These are phyloP conservation scores for Solea solea DNA, from an alignment of 2,113 vertebrate genomes.

Conservation along the genomic window DNA sequence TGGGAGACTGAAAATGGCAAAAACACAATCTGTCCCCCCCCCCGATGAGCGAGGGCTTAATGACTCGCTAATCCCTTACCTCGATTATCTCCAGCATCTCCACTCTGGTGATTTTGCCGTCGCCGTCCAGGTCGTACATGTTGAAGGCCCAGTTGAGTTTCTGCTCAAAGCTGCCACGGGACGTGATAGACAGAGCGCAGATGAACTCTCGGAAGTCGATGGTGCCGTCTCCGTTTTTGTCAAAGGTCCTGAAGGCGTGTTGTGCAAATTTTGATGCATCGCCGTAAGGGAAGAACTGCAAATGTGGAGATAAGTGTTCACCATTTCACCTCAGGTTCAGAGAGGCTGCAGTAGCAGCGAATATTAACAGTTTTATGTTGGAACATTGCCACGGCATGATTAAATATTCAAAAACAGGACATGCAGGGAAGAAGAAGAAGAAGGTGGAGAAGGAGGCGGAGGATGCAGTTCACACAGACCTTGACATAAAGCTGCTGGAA, in stretches of 20 bases:
- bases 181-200: slow-evolving; percentile 98
- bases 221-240: slow-evolving; percentile 97
- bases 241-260: slow-evolving; percentile 98
- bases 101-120: slow-evolving; percentile 98
- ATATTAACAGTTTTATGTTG: not conserved
- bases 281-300: slow-evolving; percentile 97
- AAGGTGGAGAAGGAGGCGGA: not conserved
- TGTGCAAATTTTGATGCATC: slow-evolving; percentile 98
- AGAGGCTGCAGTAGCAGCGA: slow-evolving; percentile 79
- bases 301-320: slow-evolving; percentile 28
- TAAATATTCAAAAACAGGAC: not conserved
- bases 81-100: slow-evolving; percentile 99
- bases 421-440: not conserved
- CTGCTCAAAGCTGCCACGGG: slow-evolving; percentile 98
- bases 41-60: slow-evolving; percentile 46
- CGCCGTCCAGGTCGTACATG: slow-evolving; percentile 98
- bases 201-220: slow-evolving; percentile 99
- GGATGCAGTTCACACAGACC: slow-evolving; percentile 59
- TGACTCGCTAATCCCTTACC: slow-evolving; percentile 80
- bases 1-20: slow-evolving; percentile 27
- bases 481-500: slow-evolving; percentile 86
- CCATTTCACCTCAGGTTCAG: slow-evolving; percentile 18
- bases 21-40: slow-evolving; percentile 6
- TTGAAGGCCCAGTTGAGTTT: slow-evolving; percentile 99
- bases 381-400: not conserved